Conservation (phyloP, 2,797 vertebrate species). For the Chiloscyllium punctatum region DNA sequence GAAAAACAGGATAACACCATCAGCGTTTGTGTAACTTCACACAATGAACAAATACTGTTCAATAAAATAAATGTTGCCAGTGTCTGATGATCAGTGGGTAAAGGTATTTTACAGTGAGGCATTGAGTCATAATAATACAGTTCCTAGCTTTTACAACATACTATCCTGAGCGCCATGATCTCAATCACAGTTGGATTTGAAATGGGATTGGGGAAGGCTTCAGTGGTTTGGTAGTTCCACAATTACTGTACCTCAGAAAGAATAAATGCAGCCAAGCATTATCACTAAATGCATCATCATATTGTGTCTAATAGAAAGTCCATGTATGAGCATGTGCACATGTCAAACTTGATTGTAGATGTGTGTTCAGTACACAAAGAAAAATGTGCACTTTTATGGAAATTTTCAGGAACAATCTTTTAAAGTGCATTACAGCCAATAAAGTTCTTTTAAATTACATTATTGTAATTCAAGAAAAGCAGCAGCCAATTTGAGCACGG, state of each 20-base stretch:
- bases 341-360: neutral
- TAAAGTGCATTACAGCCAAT: neutral
- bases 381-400: neutral
- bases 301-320: neutral
- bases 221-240: neutral
- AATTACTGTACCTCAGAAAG: neutral
- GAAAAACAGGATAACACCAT: neutral
- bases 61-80: neutral
- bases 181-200: neutral
- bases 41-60: neutral
- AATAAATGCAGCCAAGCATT: neutral
- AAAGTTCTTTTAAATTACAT: neutral
- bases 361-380: neutral
- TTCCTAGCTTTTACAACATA: neutral
- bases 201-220: neutral
- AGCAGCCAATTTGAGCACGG: neutral
- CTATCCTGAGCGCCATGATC: neutral
- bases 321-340: neutral
- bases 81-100: neutral
- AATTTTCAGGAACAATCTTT: neutral
- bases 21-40: rapidly evolving
- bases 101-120: neutral
- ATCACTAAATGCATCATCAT: neutral
- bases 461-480: neutral
- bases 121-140: neutral